phyloP scores from a whole-genome alignment of 2,797 vertebrate genomes.

The Fringilla coelebs region DNA sequence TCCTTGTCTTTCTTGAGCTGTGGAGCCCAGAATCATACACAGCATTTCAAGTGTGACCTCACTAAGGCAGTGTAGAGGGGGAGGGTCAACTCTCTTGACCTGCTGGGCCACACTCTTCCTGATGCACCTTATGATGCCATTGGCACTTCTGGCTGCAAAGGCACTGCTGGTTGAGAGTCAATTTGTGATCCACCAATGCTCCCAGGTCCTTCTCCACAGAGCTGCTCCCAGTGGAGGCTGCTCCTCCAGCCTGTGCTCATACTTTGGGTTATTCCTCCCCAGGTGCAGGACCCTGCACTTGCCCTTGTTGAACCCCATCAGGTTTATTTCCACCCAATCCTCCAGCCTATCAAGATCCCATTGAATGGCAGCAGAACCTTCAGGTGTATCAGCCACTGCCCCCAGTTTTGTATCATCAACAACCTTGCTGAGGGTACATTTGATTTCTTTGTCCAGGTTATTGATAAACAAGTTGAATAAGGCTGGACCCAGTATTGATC shows the following conservation, averaged over 20 bases:
- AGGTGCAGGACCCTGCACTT: background rate
- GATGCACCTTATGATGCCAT: rapidly evolving
- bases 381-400: background rate
- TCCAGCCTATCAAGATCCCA: background rate
- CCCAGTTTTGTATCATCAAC: background rate
- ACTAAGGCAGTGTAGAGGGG: background rate
- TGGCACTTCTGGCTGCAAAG: background rate
- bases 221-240: background rate
- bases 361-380: background rate
- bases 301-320: rapidly evolving
- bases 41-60: background rate
- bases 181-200: background rate
- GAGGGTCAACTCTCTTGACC: background rate
- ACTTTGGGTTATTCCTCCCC: background rate
- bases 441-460: background rate
- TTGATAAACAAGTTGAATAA: background rate
- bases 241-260: rapidly evolving
- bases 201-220: background rate
- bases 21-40: background rate
- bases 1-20: background rate
- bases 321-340: background rate
- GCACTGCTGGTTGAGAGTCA: background rate
- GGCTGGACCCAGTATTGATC: rapidly evolving
- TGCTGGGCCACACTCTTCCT: background rate
- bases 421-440: background rate